phyloP scores from a whole-genome alignment of 2,888 invertebrate species.

The Belgica antarctica region DNA sequence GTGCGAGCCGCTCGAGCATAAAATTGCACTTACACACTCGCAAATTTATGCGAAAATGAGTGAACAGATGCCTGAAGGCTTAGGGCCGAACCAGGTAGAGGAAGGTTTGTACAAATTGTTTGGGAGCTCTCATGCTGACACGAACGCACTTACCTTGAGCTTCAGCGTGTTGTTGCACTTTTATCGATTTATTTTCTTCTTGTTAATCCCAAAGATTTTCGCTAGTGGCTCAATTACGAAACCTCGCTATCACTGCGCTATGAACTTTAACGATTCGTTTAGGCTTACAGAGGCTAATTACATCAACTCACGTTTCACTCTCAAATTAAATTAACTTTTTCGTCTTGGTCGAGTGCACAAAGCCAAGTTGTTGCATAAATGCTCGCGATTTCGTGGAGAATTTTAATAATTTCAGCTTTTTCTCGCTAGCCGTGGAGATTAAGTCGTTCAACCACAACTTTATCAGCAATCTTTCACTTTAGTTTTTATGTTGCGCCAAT shows the following conservation, averaged over 20 bases:
- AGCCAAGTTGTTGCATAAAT: constrained; percentile 1
- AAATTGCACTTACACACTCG: background rate
- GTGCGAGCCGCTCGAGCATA: background rate
- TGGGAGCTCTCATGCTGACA: background rate
- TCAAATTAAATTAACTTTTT: constrained; percentile 13
- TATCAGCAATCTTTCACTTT: too few relatives aligned
- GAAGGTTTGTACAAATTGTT: background rate
- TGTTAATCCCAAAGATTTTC: background rate
- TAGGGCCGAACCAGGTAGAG: background rate
- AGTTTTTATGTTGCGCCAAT: too few relatives aligned
- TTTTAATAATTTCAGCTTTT: too few relatives aligned
- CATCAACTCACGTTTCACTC: background rate
- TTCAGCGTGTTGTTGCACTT: constrained; percentile 2
- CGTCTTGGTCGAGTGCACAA: background rate
- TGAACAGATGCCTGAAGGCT: background rate
- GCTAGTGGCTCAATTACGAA: background rate
- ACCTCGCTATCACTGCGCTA: background rate
- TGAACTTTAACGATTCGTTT: background rate
- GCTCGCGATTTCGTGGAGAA: too few relatives aligned
- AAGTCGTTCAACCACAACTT: too few relatives aligned
- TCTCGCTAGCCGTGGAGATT: too few relatives aligned
- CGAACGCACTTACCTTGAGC: constrained; percentile 6
- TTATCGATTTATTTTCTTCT: background rate
- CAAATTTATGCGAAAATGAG: background rate
- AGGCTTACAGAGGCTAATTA: background rate